Base-by-base conservation (phyloP, 1,140 invertebrate species). In the Laupala kohalensis region DNA sequence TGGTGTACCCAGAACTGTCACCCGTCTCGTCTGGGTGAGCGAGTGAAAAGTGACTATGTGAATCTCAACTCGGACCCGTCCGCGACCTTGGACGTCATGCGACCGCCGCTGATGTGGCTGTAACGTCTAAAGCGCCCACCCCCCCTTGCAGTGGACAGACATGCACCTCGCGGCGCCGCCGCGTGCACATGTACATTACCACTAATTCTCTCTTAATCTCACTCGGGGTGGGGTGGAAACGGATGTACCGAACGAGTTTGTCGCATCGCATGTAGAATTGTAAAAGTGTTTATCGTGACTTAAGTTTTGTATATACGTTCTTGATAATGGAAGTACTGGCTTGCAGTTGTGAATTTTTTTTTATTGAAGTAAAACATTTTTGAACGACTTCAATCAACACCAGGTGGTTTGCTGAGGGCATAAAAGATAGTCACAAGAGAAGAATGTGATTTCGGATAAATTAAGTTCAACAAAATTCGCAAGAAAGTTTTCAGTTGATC, bases 61-160 rank as follows among this genome's bases (percentile, higher is more conserved):
- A 4, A 0, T 19, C 37, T 13, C 9, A 19, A 53, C 37, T 19
- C 19, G 37, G 94, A 97, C 80, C 87, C 95, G 71, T 87, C 97
- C 76, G 93, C 95, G 81, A 90, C 95, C 76, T 97, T 96, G 80
- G 94, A 97, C 79, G 92, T 96, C 37, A 96, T 97, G 76, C 94
- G 95, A 69, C 86, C 92, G 72, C 90, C 94, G 24, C 80, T 96
- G 65, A 91, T 53, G 37, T 53, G 37, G 37, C 91, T n/a, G n/a
- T n/a, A n/a, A n/a, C n/a, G n/a, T n/a, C n/a, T n/a, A n/a, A n/a
- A n/a, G 3, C 88, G 90, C 0, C 95, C 97, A 79, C 95, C 95
- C 24, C 84, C 86, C 63, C 95, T 97, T 82, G 95, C 37, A 19
- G 37, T 19, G 95, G 69, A 91, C 37, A 53, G 9, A 19, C 19